Base-by-base conservation (phyloP, 2,113 vertebrate species). In the Chaetops frenatus region DNA sequence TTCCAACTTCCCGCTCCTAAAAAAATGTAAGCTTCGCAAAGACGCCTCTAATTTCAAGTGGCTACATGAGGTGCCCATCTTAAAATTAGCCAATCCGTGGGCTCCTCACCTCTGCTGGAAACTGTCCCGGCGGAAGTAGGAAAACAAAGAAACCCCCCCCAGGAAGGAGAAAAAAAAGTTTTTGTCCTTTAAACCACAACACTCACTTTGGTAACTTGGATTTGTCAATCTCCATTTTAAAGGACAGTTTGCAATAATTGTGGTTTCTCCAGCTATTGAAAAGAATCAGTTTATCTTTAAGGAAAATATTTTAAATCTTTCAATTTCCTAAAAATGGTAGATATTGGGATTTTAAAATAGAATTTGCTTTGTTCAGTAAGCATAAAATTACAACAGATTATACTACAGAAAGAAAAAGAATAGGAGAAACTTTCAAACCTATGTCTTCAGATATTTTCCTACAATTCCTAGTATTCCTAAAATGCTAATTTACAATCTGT, bases 251-350 rank as follows among this genome's bases (percentile, higher is more conserved):
- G 4, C 21, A 45, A 14, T 28, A 35, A 23, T 6, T 29, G 9
- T 40, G 10, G 3, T 38, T 64, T 56, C 22, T 76, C 9, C 33
- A 87, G 38, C n/a, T 45, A 15, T 15, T 61, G 36, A 25, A 70
- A 90, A 6, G 7, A 25, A 23, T 1, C 7, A 1, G 5, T 15
- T 64, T 64, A 2, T 36, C 94, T 88, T 65, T 16, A 80, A 42
- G 20, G 9, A 73, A 81, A 35, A 15, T 12, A 56, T 29, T n/a
- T 67, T 21, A 53, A 87, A 22, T 5, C 0, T 0, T 27, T 48
- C 7, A 0, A 2, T 64, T 80, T 80, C 10, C 61, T 86, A 24
- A 45, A 70, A 53, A 21, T 20, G 0, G 0, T 31, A 56, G 7
- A n/a, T 25, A 35, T 0, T 9, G 1, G 36, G 16, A 23, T 58